Percentiles rank a stretch among this genome's conserved stretches.
These are phyloP conservation scores for Aporophyla nigra DNA, from an alignment of 2,888 invertebrate species.

Conservation along the genomic window DNA sequence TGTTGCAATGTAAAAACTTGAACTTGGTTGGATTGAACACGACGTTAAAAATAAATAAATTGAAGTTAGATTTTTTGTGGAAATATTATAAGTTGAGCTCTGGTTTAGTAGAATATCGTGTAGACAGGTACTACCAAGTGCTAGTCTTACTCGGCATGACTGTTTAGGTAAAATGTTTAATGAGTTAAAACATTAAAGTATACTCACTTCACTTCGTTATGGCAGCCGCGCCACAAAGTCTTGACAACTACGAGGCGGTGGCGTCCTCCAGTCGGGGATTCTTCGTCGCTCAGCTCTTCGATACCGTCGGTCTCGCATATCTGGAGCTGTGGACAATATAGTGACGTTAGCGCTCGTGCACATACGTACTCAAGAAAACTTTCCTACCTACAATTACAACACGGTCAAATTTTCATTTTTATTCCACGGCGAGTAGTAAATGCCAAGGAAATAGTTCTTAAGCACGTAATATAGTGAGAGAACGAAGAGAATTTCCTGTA, in stretches of 20 bases:
- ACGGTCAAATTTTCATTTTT: constrained; percentile 80
- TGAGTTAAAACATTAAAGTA: background rate
- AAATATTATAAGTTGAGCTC: background rate
- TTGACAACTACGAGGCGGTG: constrained; percentile 94
- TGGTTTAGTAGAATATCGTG: background rate
- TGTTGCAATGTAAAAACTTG: too few species aligned
- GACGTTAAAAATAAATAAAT: background rate
- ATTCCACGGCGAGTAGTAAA: constrained; percentile 79
- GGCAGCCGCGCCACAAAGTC: constrained; percentile 94
- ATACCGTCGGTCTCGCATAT: constrained; percentile 95
- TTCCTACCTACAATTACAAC: constrained; percentile 60
- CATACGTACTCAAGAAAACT: background rate
- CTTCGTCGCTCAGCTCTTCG: constrained; percentile 92
- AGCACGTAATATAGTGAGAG: constrained; percentile 84
- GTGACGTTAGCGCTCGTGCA: background rate
- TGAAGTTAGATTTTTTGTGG: background rate
- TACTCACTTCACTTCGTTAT: constrained; percentile 92
- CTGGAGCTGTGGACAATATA: constrained; percentile 90
- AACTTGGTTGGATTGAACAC: background rate
- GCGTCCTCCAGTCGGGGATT: constrained; percentile 92
- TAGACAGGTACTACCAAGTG: too few species aligned
- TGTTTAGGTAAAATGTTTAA: background rate
- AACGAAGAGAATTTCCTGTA: constrained; percentile 81
- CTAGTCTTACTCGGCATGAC: background rate
- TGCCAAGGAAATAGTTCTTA: constrained; percentile 85